These are phyloP conservation scores for Epinotia nisella DNA, from an alignment of 2,888 invertebrate species.

Conservation along the genomic window DNA sequence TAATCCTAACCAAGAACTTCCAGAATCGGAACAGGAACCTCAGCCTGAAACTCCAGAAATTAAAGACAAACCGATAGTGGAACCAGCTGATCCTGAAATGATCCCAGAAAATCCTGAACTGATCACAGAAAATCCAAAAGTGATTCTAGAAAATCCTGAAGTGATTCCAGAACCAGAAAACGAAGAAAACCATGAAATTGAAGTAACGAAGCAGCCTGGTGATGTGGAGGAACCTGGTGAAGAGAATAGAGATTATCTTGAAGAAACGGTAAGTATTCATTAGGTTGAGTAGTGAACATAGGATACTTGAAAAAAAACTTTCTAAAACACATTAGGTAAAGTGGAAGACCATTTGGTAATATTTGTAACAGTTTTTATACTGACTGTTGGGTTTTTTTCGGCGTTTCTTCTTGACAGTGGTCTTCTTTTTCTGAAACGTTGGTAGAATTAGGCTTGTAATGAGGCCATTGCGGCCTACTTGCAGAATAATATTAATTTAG, in stretches of 20 bases:
- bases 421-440: too few relatives aligned
- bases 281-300: too few relatives aligned
- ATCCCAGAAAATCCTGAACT: too few relatives aligned
- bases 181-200: neutral
- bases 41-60: neutral
- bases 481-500: too few relatives aligned
- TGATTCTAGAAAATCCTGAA: neutral
- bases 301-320: too few relatives aligned
- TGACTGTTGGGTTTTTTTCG: too few relatives aligned
- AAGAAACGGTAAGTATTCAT: constrained; percentile 11
- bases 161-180: constrained; percentile 8
- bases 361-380: too few relatives aligned
- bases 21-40: neutral
- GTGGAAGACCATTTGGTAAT: too few relatives aligned
- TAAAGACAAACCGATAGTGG: neutral
- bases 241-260: neutral
- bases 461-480: too few relatives aligned
- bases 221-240: neutral
- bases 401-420: too few relatives aligned
- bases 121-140: neutral
- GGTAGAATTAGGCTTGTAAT: too few relatives aligned
- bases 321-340: too few relatives aligned
- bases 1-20: constrained; percentile 8
- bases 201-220: neutral
- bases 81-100: neutral